Base-by-base conservation (phyloP, 2,113 vertebrate genomes). In the Eptesicus fuscus region DNA sequence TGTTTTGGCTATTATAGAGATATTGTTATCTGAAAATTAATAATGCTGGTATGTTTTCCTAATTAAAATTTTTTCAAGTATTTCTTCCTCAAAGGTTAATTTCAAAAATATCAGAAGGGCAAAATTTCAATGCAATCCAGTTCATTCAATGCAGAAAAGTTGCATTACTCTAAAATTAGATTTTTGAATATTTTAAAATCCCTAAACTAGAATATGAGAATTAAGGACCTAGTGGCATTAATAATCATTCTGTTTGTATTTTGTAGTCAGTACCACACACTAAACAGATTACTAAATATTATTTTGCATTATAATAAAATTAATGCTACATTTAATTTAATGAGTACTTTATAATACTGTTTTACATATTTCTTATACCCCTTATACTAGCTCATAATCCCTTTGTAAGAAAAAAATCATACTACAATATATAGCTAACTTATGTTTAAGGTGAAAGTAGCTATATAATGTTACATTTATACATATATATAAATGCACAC, bases 51-150 rank as follows among this genome's bases (percentile, higher is more conserved):
- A 83, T 93, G 40, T 49, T 70, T 90, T 92, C 5, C 28, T 80
- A 94, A 83, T 88, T 65, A 47, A 80, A n/a, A 11, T 92, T 65
- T 90, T 91, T 70, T 4, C 22, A 95, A 78, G 11, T 56, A 90
- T 92, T 88, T 93, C 18, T 90, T 44, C 22, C 37, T 17, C 14
- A 91, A 63, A 86, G 18, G 9, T 83, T 70, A 85, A 91, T 86
- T 95, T 89, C 0, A 61, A 78, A 94, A 84, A 77, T 51, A 69
- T 13, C 16, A 28, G 10, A 92, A 89, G 49, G 10, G 44, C 28
- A 96, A 61, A 77, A 63, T 78, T 89, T 88, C n/a, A 71, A 23
- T 49, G 5, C 5, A 73, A 90, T 86, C 51, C n/a, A 87, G 23
- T 56, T 9, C 5, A 67, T 90, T 83, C 37, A 80, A 53, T 32